A percentile compares a stretch with the other conserved stretches of the same genome.
Evolutionary conservation across 2,113 vertebrate genomes (phyloP).

Genomic region (Fregata magnificens): DNA sequence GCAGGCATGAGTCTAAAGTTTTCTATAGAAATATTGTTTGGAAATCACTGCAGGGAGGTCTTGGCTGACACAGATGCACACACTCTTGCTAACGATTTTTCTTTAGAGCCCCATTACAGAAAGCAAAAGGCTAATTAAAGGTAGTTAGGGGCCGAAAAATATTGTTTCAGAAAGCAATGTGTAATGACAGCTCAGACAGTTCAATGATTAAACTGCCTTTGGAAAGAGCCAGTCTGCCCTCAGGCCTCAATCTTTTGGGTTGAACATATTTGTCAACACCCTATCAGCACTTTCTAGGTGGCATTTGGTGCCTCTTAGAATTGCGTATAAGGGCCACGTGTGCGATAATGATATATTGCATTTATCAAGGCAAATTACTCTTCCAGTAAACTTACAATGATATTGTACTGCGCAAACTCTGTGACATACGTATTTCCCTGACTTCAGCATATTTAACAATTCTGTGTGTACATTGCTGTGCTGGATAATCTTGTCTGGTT

Average conservation of each 20-base stretch:
- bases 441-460: background rate
- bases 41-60: background rate
- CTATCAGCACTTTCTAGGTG: background rate
- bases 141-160: background rate
- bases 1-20: background rate
- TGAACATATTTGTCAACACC: background rate
- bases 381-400: background rate
- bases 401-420: background rate
- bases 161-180: background rate
- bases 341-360: background rate
- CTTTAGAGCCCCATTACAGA: background rate
- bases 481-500: background rate
- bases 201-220: background rate
- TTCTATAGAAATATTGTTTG: background rate
- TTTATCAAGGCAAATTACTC: background rate
- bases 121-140: slow-evolving; percentile 30
- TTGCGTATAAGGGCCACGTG: background rate
- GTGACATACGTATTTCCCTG: background rate
- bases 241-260: background rate
- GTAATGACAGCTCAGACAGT: background rate
- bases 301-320: background rate
- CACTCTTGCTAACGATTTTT: background rate
- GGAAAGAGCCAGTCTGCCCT: background rate
- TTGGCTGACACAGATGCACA: background rate
- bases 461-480: background rate